Base-by-base conservation (phyloP, 2,113 vertebrate genomes). In the Rhabdomys dilectus region DNA sequence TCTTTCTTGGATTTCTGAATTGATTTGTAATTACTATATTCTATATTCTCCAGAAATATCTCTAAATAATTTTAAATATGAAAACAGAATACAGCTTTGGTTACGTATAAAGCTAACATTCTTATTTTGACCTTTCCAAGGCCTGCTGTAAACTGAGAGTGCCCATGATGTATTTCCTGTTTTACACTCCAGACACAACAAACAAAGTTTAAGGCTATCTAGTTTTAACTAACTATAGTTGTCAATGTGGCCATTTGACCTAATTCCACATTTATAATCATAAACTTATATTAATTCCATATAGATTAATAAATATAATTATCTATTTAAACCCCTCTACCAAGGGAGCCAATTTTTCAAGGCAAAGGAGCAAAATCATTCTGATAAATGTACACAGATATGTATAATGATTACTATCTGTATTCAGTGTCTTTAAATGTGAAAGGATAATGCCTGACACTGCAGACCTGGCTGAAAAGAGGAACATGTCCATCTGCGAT, bases 291-390 rank as follows among this genome's bases (percentile, higher is more conserved):
- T 96, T 98, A 98, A 88, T 98, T 98, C 96, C 98, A 96, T 97
- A 96, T 98, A 92, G 84, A 96, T 98, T 98, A 98, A 97, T 98
- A 98, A 98, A 98, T 98, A 98, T 97, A 98, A 94, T 96, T 92
- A 96, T 45, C 97, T 98, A 97, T 97, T 98, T 97, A 96, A 98
- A 97, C 64, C 81, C 95, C 88, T 95, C 64, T 72, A 39, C 70
- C 51, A 82, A 84, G 16, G 94, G n/a, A 86, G 96, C 64, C 94
- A 95, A 94, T 98, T 97, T 98, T 98, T 98, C 96, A 98, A 98
- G 98, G 92, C 89, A 42, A 97, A 96, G 93, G 7, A 45, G 64
- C 89, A 42, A 96, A 96, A 93, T 96, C 93, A 97, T 88, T 72
- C 75, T 97, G 92, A 88, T 98, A 95, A 96, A 97, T 95, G 89